Percentiles rank a stretch among this genome's conserved stretches.
phyloP scores from a whole-genome alignment of 2,888 invertebrate species.

The Elgonia sp. region DNA sequence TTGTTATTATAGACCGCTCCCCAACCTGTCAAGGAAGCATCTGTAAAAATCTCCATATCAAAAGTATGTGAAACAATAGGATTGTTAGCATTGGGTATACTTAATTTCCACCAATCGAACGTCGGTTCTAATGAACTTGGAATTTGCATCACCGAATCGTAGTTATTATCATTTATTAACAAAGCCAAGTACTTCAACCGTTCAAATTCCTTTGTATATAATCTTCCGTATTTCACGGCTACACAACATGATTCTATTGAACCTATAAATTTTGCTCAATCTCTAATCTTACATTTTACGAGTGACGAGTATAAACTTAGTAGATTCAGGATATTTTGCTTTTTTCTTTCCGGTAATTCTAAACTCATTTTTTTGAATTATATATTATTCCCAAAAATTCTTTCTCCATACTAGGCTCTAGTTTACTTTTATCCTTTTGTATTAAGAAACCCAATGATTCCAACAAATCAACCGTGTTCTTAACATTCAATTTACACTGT shows the following conservation, averaged over 20 bases:
- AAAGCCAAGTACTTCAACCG: constrained; percentile 5
- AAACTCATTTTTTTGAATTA: constrained; percentile 6
- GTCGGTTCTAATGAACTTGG: not conserved
- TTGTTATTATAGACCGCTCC: too few species aligned
- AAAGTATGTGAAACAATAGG: not conserved
- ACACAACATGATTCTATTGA: constrained; percentile 47
- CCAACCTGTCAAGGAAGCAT: constrained; percentile 65
- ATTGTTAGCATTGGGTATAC: not conserved
- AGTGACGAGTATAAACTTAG: not conserved
- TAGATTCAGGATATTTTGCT: constrained; percentile 1
- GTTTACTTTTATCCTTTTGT: constrained; percentile 1
- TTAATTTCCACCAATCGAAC: constrained; percentile 21
- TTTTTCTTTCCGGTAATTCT: not conserved
- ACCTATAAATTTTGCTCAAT: constrained; percentile 46
- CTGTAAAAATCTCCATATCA: constrained; percentile 26
- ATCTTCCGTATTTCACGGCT: constrained; percentile 40
- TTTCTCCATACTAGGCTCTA: not conserved
- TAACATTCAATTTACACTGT: not conserved
- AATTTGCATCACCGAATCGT: constrained; percentile 1
- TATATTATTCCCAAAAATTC: constrained; percentile 5
- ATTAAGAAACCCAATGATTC: constrained; percentile 9
- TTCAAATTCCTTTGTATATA: constrained; percentile 44
- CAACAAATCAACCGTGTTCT: not conserved
- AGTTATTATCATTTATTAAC: constrained; percentile 20
- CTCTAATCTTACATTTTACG: constrained; percentile 23